A percentile compares a stretch with the other conserved stretches of the same genome.
phyloP scores from a whole-genome alignment of 2,888 invertebrate genomes.

The Caenorhabditis wallacei region DNA sequence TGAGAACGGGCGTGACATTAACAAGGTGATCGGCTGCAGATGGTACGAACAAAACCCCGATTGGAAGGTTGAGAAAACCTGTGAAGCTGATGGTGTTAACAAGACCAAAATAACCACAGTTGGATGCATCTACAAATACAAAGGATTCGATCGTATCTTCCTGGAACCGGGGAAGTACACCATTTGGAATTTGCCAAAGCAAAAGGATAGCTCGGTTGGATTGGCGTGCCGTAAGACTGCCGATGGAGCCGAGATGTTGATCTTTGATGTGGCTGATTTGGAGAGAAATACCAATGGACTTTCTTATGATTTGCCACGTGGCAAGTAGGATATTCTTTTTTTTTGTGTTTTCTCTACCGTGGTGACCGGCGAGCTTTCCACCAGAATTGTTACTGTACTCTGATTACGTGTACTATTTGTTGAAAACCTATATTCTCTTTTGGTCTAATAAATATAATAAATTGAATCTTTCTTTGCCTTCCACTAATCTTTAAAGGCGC shows the following conservation, averaged over 20 bases:
- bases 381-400: conserved; percentile 9
- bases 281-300: conserved; percentile 71
- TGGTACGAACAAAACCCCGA: conserved; percentile 74
- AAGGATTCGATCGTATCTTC: conserved; percentile 78
- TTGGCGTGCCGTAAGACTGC: conserved; percentile 71
- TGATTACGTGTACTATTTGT: conserved; percentile 18
- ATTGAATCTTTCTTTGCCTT: neutral
- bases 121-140: conserved; percentile 79
- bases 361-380: conserved; percentile 44
- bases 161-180: conserved; percentile 77
- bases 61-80: conserved; percentile 79
- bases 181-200: conserved; percentile 77
- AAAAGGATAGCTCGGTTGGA: conserved; percentile 68
- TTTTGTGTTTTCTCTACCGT: neutral
- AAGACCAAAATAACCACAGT: conserved; percentile 74
- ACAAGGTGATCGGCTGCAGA: conserved; percentile 79
- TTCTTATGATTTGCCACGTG: conserved; percentile 73
- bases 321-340: conserved; percentile 55
- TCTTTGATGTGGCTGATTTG: conserved; percentile 72
- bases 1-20: conserved; percentile 73
- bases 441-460: neutral
- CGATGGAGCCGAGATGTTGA: conserved; percentile 69
- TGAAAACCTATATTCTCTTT: neutral
- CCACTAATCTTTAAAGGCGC: no score
- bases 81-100: conserved; percentile 71